These are phyloP conservation scores for Mustela lutreola DNA, from an alignment of 2,113 vertebrate genomes.

Conservation along the genomic window DNA sequence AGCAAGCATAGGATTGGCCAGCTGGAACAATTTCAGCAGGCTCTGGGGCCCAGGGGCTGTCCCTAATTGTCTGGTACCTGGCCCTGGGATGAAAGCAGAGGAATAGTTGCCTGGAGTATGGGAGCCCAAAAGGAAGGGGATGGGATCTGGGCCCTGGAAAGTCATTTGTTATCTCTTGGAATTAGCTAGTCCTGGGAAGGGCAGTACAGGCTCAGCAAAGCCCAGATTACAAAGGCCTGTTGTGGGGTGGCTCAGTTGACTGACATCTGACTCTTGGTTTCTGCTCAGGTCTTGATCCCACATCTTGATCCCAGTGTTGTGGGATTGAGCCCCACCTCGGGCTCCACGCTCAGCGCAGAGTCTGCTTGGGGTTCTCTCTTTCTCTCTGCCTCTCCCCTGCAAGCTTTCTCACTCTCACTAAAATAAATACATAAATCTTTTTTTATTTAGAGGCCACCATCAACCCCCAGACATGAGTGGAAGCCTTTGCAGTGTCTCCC, in stretches of 20 bases:
- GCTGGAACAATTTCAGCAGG: not conserved
- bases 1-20: not conserved
- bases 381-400: not conserved
- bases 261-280: not conserved
- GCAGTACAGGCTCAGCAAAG: not conserved
- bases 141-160: not conserved
- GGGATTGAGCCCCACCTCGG: not conserved
- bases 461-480: not conserved
- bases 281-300: not conserved
- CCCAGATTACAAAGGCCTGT: not conserved
- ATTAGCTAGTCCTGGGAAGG: not conserved
- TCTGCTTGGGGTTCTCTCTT: not conserved
- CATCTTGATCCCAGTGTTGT: not conserved
- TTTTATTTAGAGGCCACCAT: not conserved
- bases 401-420: rapidly evolving
- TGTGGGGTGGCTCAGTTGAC: not conserved
- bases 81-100: not conserved
- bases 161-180: not conserved
- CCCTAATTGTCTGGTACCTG: not conserved
- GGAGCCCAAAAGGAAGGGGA: not conserved
- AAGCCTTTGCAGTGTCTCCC: not conserved
- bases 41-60: not conserved
- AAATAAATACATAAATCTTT: not conserved
- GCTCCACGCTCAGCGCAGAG: not conserved
- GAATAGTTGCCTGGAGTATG: not conserved